Percentiles rank a stretch among this genome's conserved stretches.
Evolutionary conservation across 2,113 vertebrate species (phyloP).

Genomic region (Machaerirhynchus nigripectus): DNA sequence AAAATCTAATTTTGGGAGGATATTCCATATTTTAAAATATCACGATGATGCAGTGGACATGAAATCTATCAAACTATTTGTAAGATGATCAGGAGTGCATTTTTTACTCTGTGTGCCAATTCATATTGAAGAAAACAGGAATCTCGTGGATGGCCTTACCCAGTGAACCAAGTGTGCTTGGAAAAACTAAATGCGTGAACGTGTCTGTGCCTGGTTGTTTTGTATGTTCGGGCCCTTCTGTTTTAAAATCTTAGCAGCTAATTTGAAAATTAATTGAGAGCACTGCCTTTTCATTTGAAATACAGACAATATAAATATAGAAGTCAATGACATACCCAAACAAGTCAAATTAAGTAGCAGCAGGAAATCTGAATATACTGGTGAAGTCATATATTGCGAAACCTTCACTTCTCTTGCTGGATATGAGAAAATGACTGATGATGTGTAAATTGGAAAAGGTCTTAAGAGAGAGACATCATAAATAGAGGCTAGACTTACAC

Average conservation of each 20-base stretch:
- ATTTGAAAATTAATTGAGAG: neutral
- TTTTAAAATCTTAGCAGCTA: neutral
- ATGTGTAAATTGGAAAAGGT: neutral
- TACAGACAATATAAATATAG: neutral
- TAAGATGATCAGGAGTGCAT: neutral
- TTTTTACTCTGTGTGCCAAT: neutral
- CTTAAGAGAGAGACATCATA: neutral
- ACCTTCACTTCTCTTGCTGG: neutral
- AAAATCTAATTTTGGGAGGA: neutral
- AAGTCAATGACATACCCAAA: neutral
- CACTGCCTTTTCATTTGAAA: neutral
- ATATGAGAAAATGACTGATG: neutral
- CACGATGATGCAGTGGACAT: accelerated
- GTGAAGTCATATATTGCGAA: neutral
- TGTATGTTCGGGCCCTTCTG: neutral
- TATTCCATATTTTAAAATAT: neutral
- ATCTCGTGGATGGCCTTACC: neutral
- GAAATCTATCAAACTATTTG: neutral
- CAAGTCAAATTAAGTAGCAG: neutral
- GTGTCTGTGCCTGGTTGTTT: neutral
- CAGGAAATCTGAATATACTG: neutral
- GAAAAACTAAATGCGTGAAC: neutral
- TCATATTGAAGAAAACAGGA: neutral
- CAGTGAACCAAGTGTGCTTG: neutral
- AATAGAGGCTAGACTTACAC: neutral